phyloP scores from a whole-genome alignment of 2,797 vertebrate species.

The Anisognathus igniventris region DNA sequence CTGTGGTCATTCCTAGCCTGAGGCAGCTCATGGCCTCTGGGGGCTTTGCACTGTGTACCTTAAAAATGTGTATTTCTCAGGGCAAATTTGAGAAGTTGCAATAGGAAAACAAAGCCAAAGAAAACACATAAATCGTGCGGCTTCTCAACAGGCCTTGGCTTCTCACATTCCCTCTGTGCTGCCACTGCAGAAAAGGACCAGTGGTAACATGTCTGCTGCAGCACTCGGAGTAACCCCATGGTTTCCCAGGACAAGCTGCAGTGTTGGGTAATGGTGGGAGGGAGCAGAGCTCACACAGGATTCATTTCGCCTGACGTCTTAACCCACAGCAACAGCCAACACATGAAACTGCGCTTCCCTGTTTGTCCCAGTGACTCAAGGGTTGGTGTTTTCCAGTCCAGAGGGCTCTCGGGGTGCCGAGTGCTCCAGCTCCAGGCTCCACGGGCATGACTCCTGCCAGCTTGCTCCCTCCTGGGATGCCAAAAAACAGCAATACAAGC shows the following conservation, averaged over 20 bases:
- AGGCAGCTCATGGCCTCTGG: neutral
- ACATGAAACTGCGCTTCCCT: neutral
- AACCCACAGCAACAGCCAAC: neutral
- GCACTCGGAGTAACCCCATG: neutral
- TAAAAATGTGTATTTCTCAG: neutral
- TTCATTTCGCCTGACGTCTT: neutral
- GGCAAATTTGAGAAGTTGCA: neutral
- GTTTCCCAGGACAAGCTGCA: neutral
- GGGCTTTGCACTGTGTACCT: neutral
- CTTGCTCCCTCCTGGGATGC: neutral
- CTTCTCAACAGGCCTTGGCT: neutral
- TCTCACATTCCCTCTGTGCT: neutral
- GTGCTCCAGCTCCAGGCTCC: neutral
- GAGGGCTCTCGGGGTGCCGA: neutral
- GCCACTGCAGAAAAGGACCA: neutral
- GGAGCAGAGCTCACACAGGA: neutral
- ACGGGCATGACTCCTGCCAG: accelerated
- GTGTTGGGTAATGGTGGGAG: neutral
- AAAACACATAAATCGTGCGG: neutral
- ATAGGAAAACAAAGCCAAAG: neutral
- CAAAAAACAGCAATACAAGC: neutral
- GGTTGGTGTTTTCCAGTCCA: neutral
- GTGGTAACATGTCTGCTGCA: neutral
- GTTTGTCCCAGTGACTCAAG: neutral
- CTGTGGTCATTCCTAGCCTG: neutral